These are phyloP conservation scores for Antechinus flavipes DNA, from an alignment of 2,113 vertebrate species.

Conservation along the genomic window DNA sequence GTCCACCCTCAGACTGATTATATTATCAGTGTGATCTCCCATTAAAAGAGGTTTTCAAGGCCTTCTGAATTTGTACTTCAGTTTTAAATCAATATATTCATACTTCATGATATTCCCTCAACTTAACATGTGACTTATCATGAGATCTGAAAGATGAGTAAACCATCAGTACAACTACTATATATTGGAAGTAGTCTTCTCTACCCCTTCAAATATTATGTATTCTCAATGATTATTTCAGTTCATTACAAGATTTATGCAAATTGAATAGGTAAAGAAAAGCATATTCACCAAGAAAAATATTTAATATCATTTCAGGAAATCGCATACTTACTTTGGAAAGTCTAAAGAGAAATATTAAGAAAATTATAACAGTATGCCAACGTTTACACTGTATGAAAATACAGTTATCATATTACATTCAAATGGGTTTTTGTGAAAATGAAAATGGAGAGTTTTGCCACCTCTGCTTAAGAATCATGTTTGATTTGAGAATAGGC, in stretches of 20 bases:
- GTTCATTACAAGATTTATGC: constrained; percentile 54
- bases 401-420: constrained; percentile 36
- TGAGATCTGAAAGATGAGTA: constrained; percentile 39
- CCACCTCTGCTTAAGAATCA: not conserved
- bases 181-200: constrained; percentile 7
- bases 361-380: constrained; percentile 53
- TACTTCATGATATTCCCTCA: not conserved
- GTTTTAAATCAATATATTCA: constrained; percentile 14
- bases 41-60: not conserved
- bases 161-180: not conserved
- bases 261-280: constrained; percentile 59
- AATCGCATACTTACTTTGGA: constrained; percentile 49
- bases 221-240: constrained; percentile 40
- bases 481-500: constrained; percentile 40
- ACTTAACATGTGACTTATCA: constrained; percentile 29
- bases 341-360: constrained; percentile 53
- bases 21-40: not conserved
- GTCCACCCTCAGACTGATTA: not conserved
- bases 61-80: not conserved
- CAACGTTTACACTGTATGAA: constrained; percentile 55
- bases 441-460: constrained; percentile 5
- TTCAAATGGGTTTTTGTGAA: constrained; percentile 33
- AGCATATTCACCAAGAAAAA: constrained; percentile 56
- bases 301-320: constrained; percentile 46
- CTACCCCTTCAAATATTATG: not conserved